Evolutionary conservation across 2,797 vertebrate genomes (phyloP).

Genomic region (Cirrhinus mrigala): DNA sequence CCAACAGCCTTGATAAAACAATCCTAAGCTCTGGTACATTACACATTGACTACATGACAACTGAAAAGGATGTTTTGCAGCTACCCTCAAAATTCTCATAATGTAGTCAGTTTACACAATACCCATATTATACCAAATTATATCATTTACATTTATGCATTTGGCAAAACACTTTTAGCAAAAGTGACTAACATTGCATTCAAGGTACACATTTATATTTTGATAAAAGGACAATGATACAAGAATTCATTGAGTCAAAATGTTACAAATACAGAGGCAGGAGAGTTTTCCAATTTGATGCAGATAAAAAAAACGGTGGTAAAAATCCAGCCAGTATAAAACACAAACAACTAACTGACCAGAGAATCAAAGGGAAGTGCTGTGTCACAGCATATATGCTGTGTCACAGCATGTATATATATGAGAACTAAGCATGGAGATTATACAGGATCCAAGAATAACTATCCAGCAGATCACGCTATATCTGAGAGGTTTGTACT

Average conservation of each 20-base stretch:
- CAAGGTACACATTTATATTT: too few relatives aligned
- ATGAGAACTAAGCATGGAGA: too few relatives aligned
- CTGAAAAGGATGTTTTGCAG: too few relatives aligned
- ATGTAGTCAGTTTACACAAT: background rate
- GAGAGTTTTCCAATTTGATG: background rate
- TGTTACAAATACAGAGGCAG: background rate
- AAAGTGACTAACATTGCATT: too few relatives aligned
- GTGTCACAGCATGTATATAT: background rate
- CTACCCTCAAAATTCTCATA: too few relatives aligned
- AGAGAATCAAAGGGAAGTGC: background rate
- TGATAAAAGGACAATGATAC: too few relatives aligned
- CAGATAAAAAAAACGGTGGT: background rate
- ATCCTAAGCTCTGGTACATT: too few relatives aligned
- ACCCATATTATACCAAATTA: background rate
- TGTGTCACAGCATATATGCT: background rate
- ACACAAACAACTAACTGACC: background rate
- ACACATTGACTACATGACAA: too few relatives aligned
- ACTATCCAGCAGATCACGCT: background rate
- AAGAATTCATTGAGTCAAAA: too few relatives aligned
- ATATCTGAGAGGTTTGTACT: constrained; percentile 1
- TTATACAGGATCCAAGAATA: too few relatives aligned
- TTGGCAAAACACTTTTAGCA: too few relatives aligned
- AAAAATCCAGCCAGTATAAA: background rate
- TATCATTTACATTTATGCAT: background rate
- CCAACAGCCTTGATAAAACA: too few relatives aligned